These are phyloP conservation scores for Molorchus minor DNA, from an alignment of 2,888 invertebrate species.

Conservation along the genomic window DNA sequence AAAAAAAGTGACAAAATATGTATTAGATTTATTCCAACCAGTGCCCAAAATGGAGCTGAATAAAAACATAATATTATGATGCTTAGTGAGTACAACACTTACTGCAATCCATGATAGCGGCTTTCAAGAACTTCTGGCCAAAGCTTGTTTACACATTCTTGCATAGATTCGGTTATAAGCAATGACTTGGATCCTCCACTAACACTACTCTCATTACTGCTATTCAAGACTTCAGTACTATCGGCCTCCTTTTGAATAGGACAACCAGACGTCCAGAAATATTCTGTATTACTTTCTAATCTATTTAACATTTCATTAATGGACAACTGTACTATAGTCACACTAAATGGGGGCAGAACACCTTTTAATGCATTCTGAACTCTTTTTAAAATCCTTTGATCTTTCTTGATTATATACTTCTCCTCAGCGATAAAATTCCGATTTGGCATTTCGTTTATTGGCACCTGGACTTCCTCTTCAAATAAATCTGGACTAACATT, in stretches of 20 bases:
- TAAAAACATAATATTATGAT: background rate
- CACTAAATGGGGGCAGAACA: constrained; percentile 78
- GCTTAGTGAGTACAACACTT: constrained; percentile 58
- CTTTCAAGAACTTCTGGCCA: constrained; percentile 73
- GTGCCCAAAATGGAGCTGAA: too few relatives aligned
- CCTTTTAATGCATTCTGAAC: constrained; percentile 73
- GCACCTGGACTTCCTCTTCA: constrained; percentile 60
- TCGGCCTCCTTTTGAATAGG: constrained; percentile 12
- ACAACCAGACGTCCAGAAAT: constrained; percentile 47
- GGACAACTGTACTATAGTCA: constrained; percentile 74
- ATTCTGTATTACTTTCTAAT: constrained; percentile 51
- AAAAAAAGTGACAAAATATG: too few relatives aligned
- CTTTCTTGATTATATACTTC: constrained; percentile 53
- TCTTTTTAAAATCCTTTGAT: constrained; percentile 59
- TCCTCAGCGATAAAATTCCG: constrained; percentile 40
- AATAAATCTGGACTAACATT: constrained; percentile 70
- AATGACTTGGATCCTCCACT: constrained; percentile 45
- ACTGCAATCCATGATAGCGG: constrained; percentile 78
- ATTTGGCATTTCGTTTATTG: constrained; percentile 14
- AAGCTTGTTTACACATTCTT: constrained; percentile 58
- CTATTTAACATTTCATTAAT: constrained; percentile 71
- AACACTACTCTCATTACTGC: constrained; percentile 34
- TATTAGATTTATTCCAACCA: too few relatives aligned
- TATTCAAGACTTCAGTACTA: constrained; percentile 31
- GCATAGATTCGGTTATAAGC: constrained; percentile 54